Conservation (phyloP, 2,797 vertebrate genomes). For the Neosilurus hyrtlii region DNA sequence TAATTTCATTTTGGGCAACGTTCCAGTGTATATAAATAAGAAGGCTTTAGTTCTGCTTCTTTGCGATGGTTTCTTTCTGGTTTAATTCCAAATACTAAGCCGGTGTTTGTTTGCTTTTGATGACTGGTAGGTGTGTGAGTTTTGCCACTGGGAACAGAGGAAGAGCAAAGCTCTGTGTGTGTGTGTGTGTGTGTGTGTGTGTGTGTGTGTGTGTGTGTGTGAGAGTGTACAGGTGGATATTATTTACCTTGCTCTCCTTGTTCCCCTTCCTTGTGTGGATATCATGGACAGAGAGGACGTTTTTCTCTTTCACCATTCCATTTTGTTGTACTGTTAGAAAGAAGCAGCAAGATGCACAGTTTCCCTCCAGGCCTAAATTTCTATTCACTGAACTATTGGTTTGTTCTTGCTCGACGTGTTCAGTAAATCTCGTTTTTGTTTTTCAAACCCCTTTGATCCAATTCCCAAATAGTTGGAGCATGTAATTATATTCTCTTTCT, state of each 20-base stretch:
- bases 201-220: neutral
- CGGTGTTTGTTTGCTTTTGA: conserved; percentile 14
- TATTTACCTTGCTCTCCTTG: conserved; percentile 64
- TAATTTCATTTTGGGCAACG: neutral
- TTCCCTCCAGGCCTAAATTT: neutral
- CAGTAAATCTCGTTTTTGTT: neutral
- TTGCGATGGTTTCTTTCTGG: neutral
- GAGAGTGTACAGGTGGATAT: neutral
- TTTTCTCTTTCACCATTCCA: conserved; percentile 50
- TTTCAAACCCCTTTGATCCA: neutral
- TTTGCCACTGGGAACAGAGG: conserved; percentile 19
- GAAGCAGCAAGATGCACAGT: neutral
- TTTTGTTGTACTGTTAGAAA: conserved; percentile 40
- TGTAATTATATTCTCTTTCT: neutral
- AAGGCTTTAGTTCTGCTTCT: neutral
- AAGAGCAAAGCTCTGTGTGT: conserved; percentile 10
- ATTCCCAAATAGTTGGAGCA: neutral
- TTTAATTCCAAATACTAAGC: conserved; percentile 5
- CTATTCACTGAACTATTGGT: neutral
- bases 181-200: neutral
- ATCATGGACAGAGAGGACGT: conserved; percentile 52
- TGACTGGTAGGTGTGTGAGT: neutral
- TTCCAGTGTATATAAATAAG: neutral
- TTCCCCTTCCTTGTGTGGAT: conserved; percentile 36
- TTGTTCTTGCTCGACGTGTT: neutral